phyloP scores from a whole-genome alignment of 37 sponge, comb jelly and placozoan species.

The Eunapius fragilis region DNA sequence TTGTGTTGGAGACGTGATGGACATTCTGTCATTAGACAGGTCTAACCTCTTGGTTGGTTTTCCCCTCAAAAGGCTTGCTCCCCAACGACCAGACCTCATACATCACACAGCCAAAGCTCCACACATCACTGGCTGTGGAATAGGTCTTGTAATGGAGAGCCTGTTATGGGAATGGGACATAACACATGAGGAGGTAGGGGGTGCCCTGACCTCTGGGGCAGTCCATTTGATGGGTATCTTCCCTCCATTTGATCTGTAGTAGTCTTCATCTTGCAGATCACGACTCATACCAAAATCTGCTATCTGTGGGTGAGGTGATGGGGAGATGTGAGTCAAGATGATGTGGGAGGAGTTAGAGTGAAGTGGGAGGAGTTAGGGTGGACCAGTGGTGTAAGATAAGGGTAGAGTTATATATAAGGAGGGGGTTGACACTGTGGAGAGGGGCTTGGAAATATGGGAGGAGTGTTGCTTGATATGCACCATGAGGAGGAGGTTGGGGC shows the following conservation, averaged over 20 bases:
- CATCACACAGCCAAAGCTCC: conserved; percentile 69
- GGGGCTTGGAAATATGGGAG: neutral
- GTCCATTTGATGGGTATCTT: conserved; percentile 61
- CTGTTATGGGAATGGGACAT: neutral
- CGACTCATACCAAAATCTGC: conserved; percentile 65
- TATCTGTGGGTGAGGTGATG: conserved; percentile 10
- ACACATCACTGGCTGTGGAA: conserved; percentile 63
- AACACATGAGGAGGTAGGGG: neutral
- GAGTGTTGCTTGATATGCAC: neutral
- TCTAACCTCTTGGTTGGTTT: conserved; percentile 34
- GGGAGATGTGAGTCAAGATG: neutral
- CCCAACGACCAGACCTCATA: conserved; percentile 73
- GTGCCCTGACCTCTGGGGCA: neutral
- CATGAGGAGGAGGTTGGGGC: no score
- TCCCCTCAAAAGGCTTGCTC: conserved; percentile 33
- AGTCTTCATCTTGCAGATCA: conserved; percentile 9
- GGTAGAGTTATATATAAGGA: no score
- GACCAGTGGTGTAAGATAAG: no score
- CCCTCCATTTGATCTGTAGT: conserved; percentile 26
- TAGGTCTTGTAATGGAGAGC: conserved; percentile 57
- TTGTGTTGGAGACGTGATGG: neutral
- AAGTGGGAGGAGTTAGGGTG: no score
- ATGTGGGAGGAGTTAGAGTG: no score
- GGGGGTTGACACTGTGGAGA: no score
- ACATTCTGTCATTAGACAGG: neutral